Base-by-base conservation (phyloP, 1,140 invertebrate genomes). In the Leptopilina clavipes region DNA sequence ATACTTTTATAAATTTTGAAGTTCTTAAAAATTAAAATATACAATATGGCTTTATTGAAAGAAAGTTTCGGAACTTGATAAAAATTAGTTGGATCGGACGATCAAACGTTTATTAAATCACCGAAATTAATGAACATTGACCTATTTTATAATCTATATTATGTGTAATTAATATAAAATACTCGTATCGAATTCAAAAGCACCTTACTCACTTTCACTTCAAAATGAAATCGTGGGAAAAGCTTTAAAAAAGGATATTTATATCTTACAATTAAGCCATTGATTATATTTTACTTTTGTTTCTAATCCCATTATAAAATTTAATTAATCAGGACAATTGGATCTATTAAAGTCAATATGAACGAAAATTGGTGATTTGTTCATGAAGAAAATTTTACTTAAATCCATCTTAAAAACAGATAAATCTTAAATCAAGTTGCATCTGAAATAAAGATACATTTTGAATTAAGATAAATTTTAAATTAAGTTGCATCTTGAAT, bases 121-220 rank as follows among this genome's bases (percentile, higher is more conserved):
- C 11, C 25, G 12, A 65, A 65, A 65, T n/a, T 65, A n/a, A 65
- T 14, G 18, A 0, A 31, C 59, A 11, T 1, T 65, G 48, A 52
- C 48, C 48, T n/a, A 52, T 52, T 17, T 52, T 17, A 52, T 52
- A 52, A 52, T 52, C 48, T 52, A 52, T 52, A 52, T 37, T n/a
- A 65, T 19, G 18, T 31, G 25, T 37, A 65, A 65, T 65, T 65
- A 65, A 25, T 31, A 65, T 65, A 65, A 12, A 65, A 65, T 65
- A 31, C 59, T 31, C 22, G 6, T 65, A n/a, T 65, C 59, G 22
- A 65, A 65, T 65, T 65, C 22, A 37, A 25, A 65, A 65, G 19
- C 19, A 19, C n/a, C 14, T 31, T 11, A 14, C 14, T 14, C 25
- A 37, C 59, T 65, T 65, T 65, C 59, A n/a, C 59, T 31, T 65